Evolutionary conservation across 2,888 invertebrate species (phyloP).

Genomic region (Eristalis intricaria): DNA sequence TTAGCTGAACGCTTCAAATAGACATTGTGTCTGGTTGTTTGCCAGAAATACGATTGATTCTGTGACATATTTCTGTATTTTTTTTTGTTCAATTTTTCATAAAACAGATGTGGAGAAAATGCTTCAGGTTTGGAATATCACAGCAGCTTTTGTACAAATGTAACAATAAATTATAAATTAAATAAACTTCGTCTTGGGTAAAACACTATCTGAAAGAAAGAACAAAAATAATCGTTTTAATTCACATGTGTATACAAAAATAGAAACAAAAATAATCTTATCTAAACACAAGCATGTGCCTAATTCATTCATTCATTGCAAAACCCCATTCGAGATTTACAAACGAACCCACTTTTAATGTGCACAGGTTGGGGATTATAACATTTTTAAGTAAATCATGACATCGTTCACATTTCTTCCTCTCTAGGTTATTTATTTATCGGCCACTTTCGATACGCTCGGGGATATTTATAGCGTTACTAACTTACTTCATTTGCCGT

Average conservation of each 20-base stretch:
- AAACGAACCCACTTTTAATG: not conserved
- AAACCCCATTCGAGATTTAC: not conserved
- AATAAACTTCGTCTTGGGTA: not conserved
- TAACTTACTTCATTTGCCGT: not conserved
- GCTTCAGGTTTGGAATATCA: slow-evolving; percentile 48
- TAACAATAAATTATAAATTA: slow-evolving; percentile 22
- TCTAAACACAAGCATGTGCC: not conserved
- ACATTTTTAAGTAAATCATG: not conserved
- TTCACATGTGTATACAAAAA: not conserved
- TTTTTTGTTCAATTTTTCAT: slow-evolving; percentile 17
- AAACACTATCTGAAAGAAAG: slow-evolving; percentile 30
- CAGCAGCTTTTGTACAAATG: slow-evolving; percentile 30
- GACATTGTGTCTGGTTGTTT: slow-evolving; percentile 80
- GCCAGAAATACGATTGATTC: slow-evolving; percentile 81
- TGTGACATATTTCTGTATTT: slow-evolving; percentile 77
- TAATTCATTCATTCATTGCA: not conserved
- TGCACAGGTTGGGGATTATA: too few relatives aligned
- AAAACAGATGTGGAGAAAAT: slow-evolving; percentile 3
- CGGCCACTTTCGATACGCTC: not conserved
- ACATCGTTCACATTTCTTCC: not conserved
- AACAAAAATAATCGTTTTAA: not conserved
- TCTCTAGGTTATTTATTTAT: not conserved
- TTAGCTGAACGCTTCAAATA: slow-evolving; percentile 79
- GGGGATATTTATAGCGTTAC: not conserved
- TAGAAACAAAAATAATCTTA: not conserved